A percentile compares a stretch with the other conserved stretches of the same genome.
Conservation (phyloP, 1,140 invertebrate genomes). For the Anthonomus grandis region DNA sequence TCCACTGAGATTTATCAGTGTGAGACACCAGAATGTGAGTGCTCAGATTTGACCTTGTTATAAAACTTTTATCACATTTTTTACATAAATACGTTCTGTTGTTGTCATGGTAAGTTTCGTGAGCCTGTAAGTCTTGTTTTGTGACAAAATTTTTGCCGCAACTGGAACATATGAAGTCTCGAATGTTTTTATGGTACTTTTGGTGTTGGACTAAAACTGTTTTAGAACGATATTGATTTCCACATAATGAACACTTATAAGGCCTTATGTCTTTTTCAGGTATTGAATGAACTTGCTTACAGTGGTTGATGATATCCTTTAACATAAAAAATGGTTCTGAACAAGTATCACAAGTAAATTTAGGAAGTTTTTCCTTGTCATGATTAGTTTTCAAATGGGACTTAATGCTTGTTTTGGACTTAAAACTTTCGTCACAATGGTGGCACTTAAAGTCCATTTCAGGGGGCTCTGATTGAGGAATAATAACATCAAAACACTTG, state of each 20-base stretch:
- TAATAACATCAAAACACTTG: no score
- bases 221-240: conserved; percentile 29
- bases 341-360: conserved; percentile 36
- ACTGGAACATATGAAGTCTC: conserved; percentile 50
- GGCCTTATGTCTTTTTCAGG: conserved; percentile 32
- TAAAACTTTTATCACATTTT: conserved; percentile 60
- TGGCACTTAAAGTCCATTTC: conserved; percentile 12
- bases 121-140: conserved; percentile 52
- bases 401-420: conserved; percentile 10
- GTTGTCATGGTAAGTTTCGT: conserved; percentile 59
- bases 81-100: conserved; percentile 68
- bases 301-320: conserved; percentile 34
- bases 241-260: conserved; percentile 31
- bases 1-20: conserved; percentile 37
- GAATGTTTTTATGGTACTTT: conserved; percentile 32
- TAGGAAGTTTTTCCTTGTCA: conserved; percentile 11
- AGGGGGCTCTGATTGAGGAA: no score
- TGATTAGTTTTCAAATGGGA: conserved; percentile 19
- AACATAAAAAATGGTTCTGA: conserved; percentile 16
- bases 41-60: conserved; percentile 35
- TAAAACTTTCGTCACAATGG: conserved; percentile 10
- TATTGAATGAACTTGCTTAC: conserved; percentile 26
- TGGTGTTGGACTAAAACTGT: conserved; percentile 35
- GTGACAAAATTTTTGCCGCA: conserved; percentile 60
- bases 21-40: conserved; percentile 38